Conservation (phyloP, 2,797 vertebrate genomes). For the Rhinichthys osculus region DNA sequence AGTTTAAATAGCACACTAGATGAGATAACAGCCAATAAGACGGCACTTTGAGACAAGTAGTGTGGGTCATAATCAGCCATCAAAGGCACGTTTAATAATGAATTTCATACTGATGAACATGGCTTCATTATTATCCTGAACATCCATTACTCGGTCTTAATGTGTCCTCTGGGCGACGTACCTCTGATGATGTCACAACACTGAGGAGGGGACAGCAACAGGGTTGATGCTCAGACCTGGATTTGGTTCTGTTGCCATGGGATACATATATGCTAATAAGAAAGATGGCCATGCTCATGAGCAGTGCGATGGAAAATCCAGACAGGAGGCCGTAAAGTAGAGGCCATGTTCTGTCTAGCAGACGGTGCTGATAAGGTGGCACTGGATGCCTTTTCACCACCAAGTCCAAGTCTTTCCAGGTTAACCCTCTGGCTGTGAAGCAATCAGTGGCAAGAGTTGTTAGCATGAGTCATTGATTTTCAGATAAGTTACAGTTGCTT, state of each 20-base stretch:
- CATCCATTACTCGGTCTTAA: background rate
- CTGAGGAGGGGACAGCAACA: background rate
- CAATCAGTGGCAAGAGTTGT: background rate
- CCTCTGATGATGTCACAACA: constrained; percentile 22
- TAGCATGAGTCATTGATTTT: constrained; percentile 5
- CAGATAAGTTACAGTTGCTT: background rate
- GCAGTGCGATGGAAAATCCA: constrained; percentile 74
- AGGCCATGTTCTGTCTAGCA: constrained; percentile 71
- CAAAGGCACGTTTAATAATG: constrained; percentile 30
- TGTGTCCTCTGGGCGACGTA: background rate
- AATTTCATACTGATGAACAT: constrained; percentile 7
- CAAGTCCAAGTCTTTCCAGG: constrained; percentile 74
- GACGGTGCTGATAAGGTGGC: constrained; percentile 69
- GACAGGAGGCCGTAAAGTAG: constrained; percentile 78
- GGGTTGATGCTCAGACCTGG: background rate
- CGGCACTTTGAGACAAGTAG: constrained; percentile 10
- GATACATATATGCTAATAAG: constrained; percentile 56
- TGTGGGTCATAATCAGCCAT: constrained; percentile 29
- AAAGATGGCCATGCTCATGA: constrained; percentile 54
- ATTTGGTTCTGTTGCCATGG: constrained; percentile 4
- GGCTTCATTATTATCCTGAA: constrained; percentile 14
- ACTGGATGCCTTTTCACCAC: constrained; percentile 72
- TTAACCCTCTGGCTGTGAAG: constrained; percentile 67
- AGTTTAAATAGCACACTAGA: constrained; percentile 25
- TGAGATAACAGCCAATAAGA: constrained; percentile 24